Evolutionary conservation across 2,113 vertebrate species (phyloP).

Genomic region (Bucco capensis): DNA sequence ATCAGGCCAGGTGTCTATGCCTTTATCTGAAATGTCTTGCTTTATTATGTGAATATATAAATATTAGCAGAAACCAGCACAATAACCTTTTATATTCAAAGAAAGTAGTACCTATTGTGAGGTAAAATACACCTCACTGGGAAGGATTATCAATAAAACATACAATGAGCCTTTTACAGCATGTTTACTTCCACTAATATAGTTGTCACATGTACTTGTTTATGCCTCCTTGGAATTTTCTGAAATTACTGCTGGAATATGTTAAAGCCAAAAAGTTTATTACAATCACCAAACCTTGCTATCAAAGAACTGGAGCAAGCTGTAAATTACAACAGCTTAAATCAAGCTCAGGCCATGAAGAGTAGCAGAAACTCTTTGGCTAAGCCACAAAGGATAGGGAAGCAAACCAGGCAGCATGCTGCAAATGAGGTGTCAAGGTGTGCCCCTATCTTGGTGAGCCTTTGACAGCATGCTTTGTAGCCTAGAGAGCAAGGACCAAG

Average conservation of each 20-base stretch:
- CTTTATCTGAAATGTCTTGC: neutral
- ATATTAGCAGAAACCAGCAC: neutral
- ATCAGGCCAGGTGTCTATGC: neutral
- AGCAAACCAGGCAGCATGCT: neutral
- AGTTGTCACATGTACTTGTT: neutral
- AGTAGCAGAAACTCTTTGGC: neutral
- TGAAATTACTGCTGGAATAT: neutral
- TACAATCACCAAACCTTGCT: neutral
- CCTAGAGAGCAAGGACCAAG: neutral
- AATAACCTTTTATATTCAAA: neutral
- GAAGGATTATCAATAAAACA: neutral
- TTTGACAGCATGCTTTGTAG: neutral
- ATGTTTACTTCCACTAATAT: neutral
- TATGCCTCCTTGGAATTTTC: slow-evolving; percentile 10
- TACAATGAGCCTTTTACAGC: neutral
- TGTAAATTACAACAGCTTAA: neutral
- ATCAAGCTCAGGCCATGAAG: neutral
- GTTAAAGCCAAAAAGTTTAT: neutral
- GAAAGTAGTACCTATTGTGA: neutral
- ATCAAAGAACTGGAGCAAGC: neutral
- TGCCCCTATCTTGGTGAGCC: neutral
- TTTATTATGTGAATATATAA: neutral
- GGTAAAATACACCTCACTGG: neutral
- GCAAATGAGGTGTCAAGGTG: neutral
- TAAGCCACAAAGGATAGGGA: neutral